A percentile compares a stretch with the other conserved stretches of the same genome.
phyloP scores from a whole-genome alignment of 2,797 vertebrate species.

The Pseudochaenichthys georgianus region DNA sequence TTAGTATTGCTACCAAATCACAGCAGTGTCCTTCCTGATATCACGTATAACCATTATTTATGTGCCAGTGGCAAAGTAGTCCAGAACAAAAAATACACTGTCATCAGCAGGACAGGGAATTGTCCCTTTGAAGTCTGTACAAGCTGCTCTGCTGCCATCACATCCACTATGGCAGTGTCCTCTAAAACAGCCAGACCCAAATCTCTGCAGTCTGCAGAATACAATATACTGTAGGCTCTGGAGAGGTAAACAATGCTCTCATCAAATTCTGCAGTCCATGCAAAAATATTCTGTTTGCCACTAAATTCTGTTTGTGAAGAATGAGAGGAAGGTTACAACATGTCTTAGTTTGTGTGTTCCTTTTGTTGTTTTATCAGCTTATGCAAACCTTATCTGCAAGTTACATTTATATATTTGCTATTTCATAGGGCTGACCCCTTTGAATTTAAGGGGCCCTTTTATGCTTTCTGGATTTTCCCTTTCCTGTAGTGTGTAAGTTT shows the following conservation, averaged over 20 bases:
- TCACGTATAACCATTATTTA: constrained; percentile 33
- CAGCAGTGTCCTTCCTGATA: constrained; percentile 10
- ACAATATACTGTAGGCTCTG: constrained; percentile 33
- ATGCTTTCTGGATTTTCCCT: too few species aligned
- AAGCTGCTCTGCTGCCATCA: constrained; percentile 35
- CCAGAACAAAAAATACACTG: constrained; percentile 30
- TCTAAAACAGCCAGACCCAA: constrained; percentile 50
- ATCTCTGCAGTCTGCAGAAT: constrained; percentile 45
- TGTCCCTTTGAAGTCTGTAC: constrained; percentile 58
- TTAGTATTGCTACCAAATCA: constrained; percentile 19
- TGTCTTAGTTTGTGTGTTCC: not conserved
- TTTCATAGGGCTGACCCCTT: too few species aligned
- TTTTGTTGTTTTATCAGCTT: not conserved
- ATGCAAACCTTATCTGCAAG: not conserved
- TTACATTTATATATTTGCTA: too few species aligned
- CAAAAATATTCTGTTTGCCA: constrained; percentile 13
- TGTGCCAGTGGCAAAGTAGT: constrained; percentile 41
- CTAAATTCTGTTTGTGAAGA: not conserved
- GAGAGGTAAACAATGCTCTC: constrained; percentile 35
- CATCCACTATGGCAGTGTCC: constrained; percentile 35
- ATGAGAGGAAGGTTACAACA: constrained; percentile 2
- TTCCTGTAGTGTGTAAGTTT: too few species aligned
- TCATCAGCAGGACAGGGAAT: constrained; percentile 45
- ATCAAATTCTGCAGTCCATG: constrained; percentile 48
- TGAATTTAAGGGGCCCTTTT: too few species aligned